A percentile compares a stretch with the other conserved stretches of the same genome.
phyloP scores from a whole-genome alignment of 2,113 vertebrate species.

The Ondatra zibethicus region DNA sequence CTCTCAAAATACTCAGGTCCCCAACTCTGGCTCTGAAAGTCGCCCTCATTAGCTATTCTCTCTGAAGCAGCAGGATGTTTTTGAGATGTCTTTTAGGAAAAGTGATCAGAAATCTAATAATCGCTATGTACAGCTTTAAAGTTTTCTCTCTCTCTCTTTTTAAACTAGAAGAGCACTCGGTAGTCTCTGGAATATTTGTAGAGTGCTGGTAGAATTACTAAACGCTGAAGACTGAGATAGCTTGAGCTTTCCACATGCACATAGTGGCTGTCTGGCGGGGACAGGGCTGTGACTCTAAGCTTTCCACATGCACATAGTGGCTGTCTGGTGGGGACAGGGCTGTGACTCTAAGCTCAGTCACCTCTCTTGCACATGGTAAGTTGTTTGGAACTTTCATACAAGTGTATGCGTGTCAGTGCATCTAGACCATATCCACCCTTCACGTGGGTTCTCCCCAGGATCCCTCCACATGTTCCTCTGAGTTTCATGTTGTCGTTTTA shows the following conservation, averaged over 20 bases:
- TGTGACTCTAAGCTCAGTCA: background rate
- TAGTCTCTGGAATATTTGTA: background rate
- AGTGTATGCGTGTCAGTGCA: background rate
- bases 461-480: too few relatives aligned
- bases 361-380: background rate
- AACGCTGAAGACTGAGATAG: background rate
- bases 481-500: background rate
- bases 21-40: background rate
- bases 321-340: background rate
- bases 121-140: slow-evolving; percentile 13
- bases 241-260: background rate
- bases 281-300: background rate
- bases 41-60: slow-evolving; percentile 6
- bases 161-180: background rate
- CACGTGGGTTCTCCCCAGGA: too few relatives aligned
- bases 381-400: background rate
- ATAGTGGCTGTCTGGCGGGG: background rate
- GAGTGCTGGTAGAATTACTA: background rate
- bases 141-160: background rate
- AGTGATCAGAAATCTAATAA: slow-evolving; percentile 17
- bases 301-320: background rate
- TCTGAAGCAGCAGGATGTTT: background rate
- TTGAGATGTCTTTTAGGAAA: slow-evolving; percentile 57
- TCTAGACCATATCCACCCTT: background rate
- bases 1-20: background rate